Percentiles rank a stretch among this genome's conserved stretches.
Conservation (phyloP, 1,140 invertebrate species). For the Schlechtendalia chinensis region DNA sequence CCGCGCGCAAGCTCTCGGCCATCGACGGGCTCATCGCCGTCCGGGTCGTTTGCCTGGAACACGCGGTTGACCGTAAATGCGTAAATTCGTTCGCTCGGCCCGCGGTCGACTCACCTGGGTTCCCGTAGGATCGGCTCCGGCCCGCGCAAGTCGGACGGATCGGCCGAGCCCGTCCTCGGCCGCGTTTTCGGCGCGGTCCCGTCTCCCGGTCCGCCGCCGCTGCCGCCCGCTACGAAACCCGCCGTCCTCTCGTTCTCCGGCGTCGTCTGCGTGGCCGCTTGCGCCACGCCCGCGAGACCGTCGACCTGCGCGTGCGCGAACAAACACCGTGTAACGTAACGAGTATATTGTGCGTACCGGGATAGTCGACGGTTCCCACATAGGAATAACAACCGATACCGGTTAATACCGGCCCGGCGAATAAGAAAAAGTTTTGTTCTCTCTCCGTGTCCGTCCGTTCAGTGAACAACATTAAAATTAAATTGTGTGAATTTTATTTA, state of each 20-base stretch:
- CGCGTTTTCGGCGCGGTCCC: background rate
- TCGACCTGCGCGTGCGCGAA: too few relatives aligned
- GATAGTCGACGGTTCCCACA: too few relatives aligned
- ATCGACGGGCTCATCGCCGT: conserved; percentile 79
- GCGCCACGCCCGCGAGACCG: conserved; percentile 5
- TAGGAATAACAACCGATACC: too few relatives aligned
- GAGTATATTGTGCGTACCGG: too few relatives aligned
- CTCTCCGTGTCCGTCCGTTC: too few relatives aligned
- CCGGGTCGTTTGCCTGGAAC: background rate
- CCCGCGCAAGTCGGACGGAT: background rate
- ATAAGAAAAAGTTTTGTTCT: too few relatives aligned
- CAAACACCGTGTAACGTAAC: too few relatives aligned
- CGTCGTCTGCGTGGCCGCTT: conserved; percentile 34
- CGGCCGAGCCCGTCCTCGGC: background rate
- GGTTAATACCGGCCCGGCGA: too few relatives aligned
- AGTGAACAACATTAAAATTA: too few relatives aligned
- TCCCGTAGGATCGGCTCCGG: background rate
- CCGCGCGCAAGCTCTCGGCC: conserved; percentile 85
- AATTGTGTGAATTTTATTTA: too few relatives aligned
- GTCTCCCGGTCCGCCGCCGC: background rate
- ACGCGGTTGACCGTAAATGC: too few relatives aligned
- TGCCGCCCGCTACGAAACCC: background rate
- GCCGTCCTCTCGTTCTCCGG: conserved; percentile 23
- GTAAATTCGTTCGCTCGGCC: too few relatives aligned
- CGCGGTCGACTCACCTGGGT: background rate